Base-by-base conservation (phyloP, 2,797 vertebrate genomes). In the Ciconia nigra region DNA sequence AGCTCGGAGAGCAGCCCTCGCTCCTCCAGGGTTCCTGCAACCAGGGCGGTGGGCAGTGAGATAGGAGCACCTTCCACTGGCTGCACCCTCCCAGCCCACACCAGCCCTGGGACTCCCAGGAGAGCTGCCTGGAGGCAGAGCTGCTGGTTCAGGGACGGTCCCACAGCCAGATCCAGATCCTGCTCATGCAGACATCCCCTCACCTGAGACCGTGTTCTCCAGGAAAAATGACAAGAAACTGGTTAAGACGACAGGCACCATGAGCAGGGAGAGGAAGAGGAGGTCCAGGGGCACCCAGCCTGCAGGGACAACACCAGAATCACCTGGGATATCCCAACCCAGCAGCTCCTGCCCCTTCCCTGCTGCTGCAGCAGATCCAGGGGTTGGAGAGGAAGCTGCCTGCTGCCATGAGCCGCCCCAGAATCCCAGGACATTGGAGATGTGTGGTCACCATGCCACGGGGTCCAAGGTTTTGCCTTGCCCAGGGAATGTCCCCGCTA, bases 201-300 rank as follows among this genome's bases (percentile, higher is more conserved):
- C 97, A 99, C 99, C 99, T 98, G 98, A 98, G 77, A 99, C 98
- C 0, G 99, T 99, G 96, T 99, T 99, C 87, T 99, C 99, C 95
- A 99, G 94, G 81, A 99, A 88, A 96, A 99, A 99, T 20, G 98
- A 98, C 90, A 99, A 94, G 63, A 98, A 74, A 41, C 98, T 98
- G 3, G 98, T 98, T 93, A 99, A 97, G 84, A 99, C 98, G 71
- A 98, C 96, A 15, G 99, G 98, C n/a, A 98, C 96, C 93, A 97
- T 98, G 87, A 99, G 91, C 86, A 99, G 90, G 18, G 98, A 98
- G 85, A 93, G 86, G 49, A 99, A 91, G 46, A 99, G 90, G 54
- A 99, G 97, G 79, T 99, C 98, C 88, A 98, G 69, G 15, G 98
- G 90, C 16, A 86, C 93, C 97, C 97, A 98, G 24, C 98, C 98